phyloP scores from a whole-genome alignment of 2,113 vertebrate genomes.

The Bos javanicus region DNA sequence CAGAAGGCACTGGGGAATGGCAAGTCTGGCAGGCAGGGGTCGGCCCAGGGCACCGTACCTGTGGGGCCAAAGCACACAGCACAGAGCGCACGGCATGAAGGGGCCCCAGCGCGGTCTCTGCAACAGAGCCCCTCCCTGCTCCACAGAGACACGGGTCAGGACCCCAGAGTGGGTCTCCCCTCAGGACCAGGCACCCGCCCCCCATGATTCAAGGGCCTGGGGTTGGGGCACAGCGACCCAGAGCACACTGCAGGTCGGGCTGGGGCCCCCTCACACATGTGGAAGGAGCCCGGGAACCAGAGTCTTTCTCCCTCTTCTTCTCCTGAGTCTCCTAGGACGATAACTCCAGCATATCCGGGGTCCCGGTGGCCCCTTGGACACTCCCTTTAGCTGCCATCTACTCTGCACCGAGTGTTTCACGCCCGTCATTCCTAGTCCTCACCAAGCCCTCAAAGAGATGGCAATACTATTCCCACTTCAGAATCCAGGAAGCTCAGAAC shows the following conservation, averaged over 20 bases:
- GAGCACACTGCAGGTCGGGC: rapidly evolving
- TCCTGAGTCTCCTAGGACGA: rapidly evolving
- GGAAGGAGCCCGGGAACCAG: rapidly evolving
- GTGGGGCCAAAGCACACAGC: neutral
- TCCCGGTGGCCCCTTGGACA: neutral
- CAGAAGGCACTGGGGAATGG: constrained; percentile 21
- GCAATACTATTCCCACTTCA: neutral
- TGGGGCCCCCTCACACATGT: rapidly evolving
- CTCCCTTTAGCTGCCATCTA: too few species aligned
- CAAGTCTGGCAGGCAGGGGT: constrained; percentile 72
- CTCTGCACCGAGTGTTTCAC: too few species aligned
- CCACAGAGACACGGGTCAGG: neutral
- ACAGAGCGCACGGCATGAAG: rapidly evolving
- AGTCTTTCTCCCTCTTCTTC: neutral
- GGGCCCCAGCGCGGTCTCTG: rapidly evolving
- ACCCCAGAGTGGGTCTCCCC: neutral
- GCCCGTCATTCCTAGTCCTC: neutral
- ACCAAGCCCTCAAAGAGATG: rapidly evolving
- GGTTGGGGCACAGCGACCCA: too few species aligned
- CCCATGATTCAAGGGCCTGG: rapidly evolving
- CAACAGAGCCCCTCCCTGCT: rapidly evolving
- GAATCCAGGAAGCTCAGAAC: neutral
- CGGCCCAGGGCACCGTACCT: constrained; percentile 47
- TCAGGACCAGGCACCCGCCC: rapidly evolving
- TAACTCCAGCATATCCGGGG: neutral